Base-by-base conservation (phyloP, 2,797 vertebrate species). In the Micropoecilia bifurca region DNA sequence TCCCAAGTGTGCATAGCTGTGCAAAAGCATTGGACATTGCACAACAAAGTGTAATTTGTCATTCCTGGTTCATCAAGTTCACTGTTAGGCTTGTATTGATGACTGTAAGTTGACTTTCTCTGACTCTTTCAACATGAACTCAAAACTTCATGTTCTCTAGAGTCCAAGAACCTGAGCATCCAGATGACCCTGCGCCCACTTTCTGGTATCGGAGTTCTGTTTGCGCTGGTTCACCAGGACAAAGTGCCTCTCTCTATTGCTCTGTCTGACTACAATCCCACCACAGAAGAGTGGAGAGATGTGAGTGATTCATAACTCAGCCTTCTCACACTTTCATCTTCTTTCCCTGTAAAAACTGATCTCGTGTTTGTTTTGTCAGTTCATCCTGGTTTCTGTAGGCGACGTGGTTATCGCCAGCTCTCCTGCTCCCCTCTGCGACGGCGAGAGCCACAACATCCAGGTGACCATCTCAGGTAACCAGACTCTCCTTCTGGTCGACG, bases 191-290 rank as follows among this genome's bases (percentile, higher is more conserved):
- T 99, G 78, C 97, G 96, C 1, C 97, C 98, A 0, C 96, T 97
- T 2, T 95, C 96, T 3, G 97, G 96, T 16, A 95, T 97, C 0
- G 99, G 98, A 1, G 96, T 99, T 74, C 92, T 99, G 55, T 96
- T 99, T 0, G 97, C 97, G 3, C 95, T 99, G 0, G 95, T 99
- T 78, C 94, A 94, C 5, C 94, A 96, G 81, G 95, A 97, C 92
- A 89, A 90, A 0, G 96, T 99, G 47, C 96, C 96, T 48, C 93
- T 99, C 20, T 98, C 99, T 0, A 86, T 99, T 0, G 94, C 97
- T 77, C 93, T 99, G 74, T 95, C 98, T 0, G 96, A 99, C 92
- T 97, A 97, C 88, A 96, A 98, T 90, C 97, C 97, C 3, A 94
- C 91, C 55, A 97, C 95, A 18, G 96, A 97, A 50, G 88, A 97